phyloP scores from a whole-genome alignment of 2,797 vertebrate species.

The Pygocentrus nattereri region DNA sequence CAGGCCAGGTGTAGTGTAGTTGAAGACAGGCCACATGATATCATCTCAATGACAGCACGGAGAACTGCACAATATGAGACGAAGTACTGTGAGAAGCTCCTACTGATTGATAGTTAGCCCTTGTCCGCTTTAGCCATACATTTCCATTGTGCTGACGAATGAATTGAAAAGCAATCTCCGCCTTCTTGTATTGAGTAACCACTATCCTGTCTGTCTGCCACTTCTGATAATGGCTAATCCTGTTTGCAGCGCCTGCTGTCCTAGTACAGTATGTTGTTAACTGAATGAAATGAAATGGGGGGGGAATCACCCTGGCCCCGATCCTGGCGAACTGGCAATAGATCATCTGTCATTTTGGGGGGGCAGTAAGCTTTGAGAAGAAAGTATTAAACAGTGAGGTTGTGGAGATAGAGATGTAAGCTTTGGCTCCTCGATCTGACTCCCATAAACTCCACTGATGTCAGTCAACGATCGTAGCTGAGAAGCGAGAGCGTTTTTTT shows the following conservation, averaged over 20 bases:
- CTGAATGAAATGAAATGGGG: not conserved
- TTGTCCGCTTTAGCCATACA: not conserved
- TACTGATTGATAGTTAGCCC: conserved; percentile 28
- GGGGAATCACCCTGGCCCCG: not conserved
- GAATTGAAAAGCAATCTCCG: not conserved
- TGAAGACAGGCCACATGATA: not conserved
- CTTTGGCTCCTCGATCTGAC: conserved; percentile 22
- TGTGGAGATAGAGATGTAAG: conserved; percentile 60
- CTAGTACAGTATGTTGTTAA: not conserved
- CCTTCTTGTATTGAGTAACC: not conserved
- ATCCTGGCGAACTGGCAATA: conserved; percentile 67
- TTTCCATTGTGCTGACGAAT: not conserved
- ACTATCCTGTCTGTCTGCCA: conserved; percentile 6
- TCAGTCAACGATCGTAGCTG: conserved; percentile 87
- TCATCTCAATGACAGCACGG: conserved; percentile 40
- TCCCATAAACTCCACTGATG: conserved; percentile 86
- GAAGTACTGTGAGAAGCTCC: conserved; percentile 52
- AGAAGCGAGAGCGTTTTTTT: conserved; percentile 83
- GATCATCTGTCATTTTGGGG: conserved; percentile 51
- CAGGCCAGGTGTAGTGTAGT: not conserved
- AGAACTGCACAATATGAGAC: conserved; percentile 32
- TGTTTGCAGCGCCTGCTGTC: conserved; percentile 10
- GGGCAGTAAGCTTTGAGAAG: conserved; percentile 54
- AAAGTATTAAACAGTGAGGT: conserved; percentile 72
- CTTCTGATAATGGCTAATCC: conserved; percentile 47